Evolutionary conservation across 1,140 invertebrate genomes (phyloP), one percentile per base, ranked within the genome.

Genomic region (Ganaspis sp.): DNA sequence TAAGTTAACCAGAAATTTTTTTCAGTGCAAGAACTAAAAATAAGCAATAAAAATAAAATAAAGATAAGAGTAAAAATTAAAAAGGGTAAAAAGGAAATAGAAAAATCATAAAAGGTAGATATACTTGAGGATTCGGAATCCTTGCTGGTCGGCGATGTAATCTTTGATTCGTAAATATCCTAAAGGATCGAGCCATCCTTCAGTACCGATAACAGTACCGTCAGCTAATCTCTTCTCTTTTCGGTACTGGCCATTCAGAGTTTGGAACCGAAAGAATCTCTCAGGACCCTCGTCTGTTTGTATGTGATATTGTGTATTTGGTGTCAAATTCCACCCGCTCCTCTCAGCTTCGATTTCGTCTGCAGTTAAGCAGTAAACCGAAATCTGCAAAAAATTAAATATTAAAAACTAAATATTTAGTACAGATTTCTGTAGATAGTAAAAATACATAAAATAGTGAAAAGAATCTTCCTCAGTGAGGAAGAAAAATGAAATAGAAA

Each of bases 211-310:
- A 73, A 96, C 95, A 3, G 95, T 96, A 72, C 96, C 96, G 90
- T 96, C 96, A 86, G 95, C 94, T 0, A 97, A 91, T 71, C 96
- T 92, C 87, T 96, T 95, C 87, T 97, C 96, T 90, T 97, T 97
- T 15, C 96, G 92, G 86, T 96, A 98, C 86, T 98, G 96, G 1
- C 96, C 96, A 87, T 95, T 97, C 79, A 95, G 93, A 0, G 96
- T 98, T 90, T 97, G 96, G 87, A 95, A 97, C 74, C 95, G 93
- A 91, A 96, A 97, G 89, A 95, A 96, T 29, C 96, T 92, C 84
- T 97, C 96, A 0, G 95, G 95, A 23, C 96, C 96, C 89, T 97
- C 96, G 86, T 97, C 96, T n/a, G 96, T 97, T 90, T 97, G 96
- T 82, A 97, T 96, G 90, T 97, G 96, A 89, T 97, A 97, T 89